phyloP scores from a whole-genome alignment of 2,888 invertebrate species.

The Chalcis sispes region DNA sequence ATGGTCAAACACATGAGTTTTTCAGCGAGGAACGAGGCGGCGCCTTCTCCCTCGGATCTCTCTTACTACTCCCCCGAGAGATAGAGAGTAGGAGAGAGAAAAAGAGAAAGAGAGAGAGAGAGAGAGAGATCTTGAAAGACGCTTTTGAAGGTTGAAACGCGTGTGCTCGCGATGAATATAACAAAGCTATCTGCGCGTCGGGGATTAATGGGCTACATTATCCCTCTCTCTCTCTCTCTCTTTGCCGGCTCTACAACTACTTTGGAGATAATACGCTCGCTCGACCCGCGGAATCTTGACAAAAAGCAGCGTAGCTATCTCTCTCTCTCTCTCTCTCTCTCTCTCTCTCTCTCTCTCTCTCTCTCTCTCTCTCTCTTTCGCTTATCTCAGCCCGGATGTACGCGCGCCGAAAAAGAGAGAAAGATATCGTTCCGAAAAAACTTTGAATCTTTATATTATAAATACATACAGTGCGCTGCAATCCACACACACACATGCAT shows the following conservation, averaged over 20 bases:
- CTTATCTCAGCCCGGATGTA: no score
- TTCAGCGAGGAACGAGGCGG: slow-evolving; percentile 13
- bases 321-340: no score
- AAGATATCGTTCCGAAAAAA: no score
- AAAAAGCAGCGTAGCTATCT: slow-evolving; percentile 23
- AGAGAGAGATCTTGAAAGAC: slow-evolving; percentile 17
- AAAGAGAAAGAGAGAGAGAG: slow-evolving; percentile 7
- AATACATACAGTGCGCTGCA: no score
- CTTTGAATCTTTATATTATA: no score
- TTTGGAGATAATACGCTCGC: slow-evolving; percentile 30
- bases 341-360: no score
- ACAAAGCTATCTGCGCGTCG: slow-evolving; percentile 51
- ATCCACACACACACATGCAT: no score
- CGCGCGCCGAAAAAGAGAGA: no score
- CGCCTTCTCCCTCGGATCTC: background rate
- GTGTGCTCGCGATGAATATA: slow-evolving; percentile 40
- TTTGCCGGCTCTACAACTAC: background rate
- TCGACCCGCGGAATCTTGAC: slow-evolving; percentile 40
- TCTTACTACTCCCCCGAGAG: background rate
- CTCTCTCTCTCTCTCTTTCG: no score
- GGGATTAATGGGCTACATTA: slow-evolving; percentile 48
- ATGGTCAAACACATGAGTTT: slow-evolving; percentile 28
- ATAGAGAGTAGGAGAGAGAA: background rate
- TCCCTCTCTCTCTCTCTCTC: no score
- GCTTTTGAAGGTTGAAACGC: no score